These are phyloP conservation scores for Blennius ocellaris DNA, from an alignment of 2,113 vertebrate species.

Conservation along the genomic window DNA sequence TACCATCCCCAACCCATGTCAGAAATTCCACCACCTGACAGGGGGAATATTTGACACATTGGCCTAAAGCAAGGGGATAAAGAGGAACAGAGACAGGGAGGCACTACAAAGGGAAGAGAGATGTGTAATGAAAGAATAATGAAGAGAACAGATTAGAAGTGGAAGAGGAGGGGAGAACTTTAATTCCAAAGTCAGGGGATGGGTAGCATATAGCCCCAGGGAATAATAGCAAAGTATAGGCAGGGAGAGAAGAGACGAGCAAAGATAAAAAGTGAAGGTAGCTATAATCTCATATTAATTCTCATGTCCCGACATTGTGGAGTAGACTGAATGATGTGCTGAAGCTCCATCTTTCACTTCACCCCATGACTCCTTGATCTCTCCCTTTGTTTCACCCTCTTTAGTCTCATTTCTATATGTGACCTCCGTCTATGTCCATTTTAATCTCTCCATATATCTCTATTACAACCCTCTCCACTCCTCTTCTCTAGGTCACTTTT, in stretches of 20 bases:
- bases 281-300: constrained; percentile 51
- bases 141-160: constrained; percentile 76
- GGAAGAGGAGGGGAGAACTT: constrained; percentile 66
- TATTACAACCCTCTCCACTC: constrained; percentile 16
- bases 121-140: constrained; percentile 80
- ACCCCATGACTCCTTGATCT: constrained; percentile 54
- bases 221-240: constrained; percentile 58
- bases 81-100: constrained; percentile 63
- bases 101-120: constrained; percentile 75
- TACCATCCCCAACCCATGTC: constrained; percentile 45
- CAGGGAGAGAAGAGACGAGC: constrained; percentile 34
- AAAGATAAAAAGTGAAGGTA: constrained; percentile 62
- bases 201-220: constrained; percentile 64
- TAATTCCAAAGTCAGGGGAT: constrained; percentile 77
- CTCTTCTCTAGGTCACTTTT: constrained; percentile 12
- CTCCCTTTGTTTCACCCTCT: constrained; percentile 39
- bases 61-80: constrained; percentile 68
- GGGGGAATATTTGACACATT: constrained; percentile 64
- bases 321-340: constrained; percentile 51
- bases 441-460: constrained; percentile 47
- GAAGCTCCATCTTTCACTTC: constrained; percentile 31
- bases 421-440: constrained; percentile 45
- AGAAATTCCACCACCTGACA: constrained; percentile 68
- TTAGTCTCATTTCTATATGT: constrained; percentile 26
- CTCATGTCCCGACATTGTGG: constrained; percentile 22